Evolutionary conservation across 2,888 invertebrate genomes (phyloP).

Genomic region (Beris chalybata): DNA sequence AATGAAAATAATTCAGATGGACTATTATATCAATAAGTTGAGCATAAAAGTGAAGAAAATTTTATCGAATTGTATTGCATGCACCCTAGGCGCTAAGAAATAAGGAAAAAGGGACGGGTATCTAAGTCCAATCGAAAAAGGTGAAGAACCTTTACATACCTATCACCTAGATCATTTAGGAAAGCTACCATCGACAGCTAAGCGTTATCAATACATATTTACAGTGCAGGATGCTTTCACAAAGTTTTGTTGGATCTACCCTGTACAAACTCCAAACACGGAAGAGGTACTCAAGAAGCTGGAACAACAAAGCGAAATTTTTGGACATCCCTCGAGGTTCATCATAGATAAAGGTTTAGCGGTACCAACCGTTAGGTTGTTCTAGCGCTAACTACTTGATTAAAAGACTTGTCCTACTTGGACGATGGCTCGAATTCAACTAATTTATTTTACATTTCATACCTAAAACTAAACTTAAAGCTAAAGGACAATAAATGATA

Average conservation of each 20-base stretch:
- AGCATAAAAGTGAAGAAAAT: background rate
- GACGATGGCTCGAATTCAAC: too few relatives aligned
- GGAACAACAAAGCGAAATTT: background rate
- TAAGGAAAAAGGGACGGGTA: slow-evolving; percentile 6
- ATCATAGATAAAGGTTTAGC: slow-evolving; percentile 3
- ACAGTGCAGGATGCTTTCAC: background rate
- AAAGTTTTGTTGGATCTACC: slow-evolving; percentile 2
- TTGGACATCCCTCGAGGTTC: background rate
- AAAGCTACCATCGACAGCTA: too few relatives aligned
- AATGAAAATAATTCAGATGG: background rate
- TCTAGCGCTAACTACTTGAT: too few relatives aligned
- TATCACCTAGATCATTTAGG: slow-evolving; percentile 20
- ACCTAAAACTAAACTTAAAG: too few relatives aligned
- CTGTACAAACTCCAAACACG: background rate
- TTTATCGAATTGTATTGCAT: slow-evolving; percentile 11
- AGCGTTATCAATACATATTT: slow-evolving; percentile 39
- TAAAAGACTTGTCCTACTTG: too few relatives aligned
- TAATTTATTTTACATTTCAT: too few relatives aligned
- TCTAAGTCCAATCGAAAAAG: slow-evolving; percentile 1
- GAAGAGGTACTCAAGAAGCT: background rate
- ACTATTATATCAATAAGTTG: slow-evolving; percentile 24
- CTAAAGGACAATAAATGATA: too few relatives aligned
- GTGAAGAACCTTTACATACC: background rate
- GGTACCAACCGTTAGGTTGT: too few relatives aligned
- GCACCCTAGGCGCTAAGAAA: slow-evolving; percentile 9